Conservation (phyloP, 1,140 invertebrate species). For the Drosophila orosa region DNA sequence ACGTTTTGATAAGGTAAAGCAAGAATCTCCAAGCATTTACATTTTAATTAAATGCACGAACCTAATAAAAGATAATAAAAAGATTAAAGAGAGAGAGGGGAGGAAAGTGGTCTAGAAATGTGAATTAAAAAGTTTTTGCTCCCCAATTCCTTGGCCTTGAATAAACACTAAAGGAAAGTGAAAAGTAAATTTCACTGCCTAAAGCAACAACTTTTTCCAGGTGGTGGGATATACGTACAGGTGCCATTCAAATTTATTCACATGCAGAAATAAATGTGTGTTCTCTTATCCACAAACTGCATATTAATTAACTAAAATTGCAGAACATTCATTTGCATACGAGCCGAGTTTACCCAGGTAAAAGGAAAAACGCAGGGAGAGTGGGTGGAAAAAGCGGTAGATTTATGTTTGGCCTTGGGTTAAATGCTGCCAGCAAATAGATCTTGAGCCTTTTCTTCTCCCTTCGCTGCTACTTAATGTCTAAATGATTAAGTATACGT, state of each 20-base stretch:
- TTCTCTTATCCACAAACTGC: conserved; percentile 42
- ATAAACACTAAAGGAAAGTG: conserved; percentile 9
- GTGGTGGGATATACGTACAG: not conserved
- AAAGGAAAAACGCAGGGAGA: conserved; percentile 1
- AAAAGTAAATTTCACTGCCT: conserved; percentile 8
- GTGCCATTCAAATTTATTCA: conserved; percentile 33
- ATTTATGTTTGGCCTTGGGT: conserved; percentile 47
- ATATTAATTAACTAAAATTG: conserved; percentile 47
- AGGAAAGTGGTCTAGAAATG: conserved; percentile 5
- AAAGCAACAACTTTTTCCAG: not conserved
- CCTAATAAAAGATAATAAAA: conserved; percentile 20
- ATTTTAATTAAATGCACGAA: conserved; percentile 21
- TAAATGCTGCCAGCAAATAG: conserved; percentile 50
- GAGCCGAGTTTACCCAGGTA: not conserved
- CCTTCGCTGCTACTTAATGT: conserved; percentile 66
- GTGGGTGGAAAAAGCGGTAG: not conserved
- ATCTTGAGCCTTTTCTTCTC: conserved; percentile 31
- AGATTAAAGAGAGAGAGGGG: not conserved
- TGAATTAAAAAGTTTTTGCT: conserved; percentile 12
- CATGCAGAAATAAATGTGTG: conserved; percentile 28
- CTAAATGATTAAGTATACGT: conserved; percentile 73
- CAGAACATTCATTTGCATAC: conserved; percentile 24
- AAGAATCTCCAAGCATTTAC: not conserved
- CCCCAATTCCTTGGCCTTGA: conserved; percentile 12
- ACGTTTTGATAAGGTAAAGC: conserved; percentile 2